phyloP scores from a whole-genome alignment of 92 coral and sea anemone genomes.

The Chrysogorgia sp. region DNA sequence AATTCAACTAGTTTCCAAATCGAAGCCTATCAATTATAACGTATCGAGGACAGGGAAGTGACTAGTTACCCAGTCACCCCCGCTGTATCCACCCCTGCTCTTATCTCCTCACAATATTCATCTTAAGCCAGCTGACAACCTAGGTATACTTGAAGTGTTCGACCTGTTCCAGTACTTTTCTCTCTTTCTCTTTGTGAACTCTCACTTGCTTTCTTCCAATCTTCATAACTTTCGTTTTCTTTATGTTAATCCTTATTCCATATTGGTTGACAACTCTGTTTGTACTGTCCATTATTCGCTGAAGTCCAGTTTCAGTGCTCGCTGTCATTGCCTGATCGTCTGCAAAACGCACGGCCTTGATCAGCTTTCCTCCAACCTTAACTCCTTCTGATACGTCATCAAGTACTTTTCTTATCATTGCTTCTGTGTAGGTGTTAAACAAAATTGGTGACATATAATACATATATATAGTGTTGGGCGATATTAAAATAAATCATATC shows the following conservation, averaged over 20 bases:
- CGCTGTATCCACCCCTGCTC: too few relatives aligned
- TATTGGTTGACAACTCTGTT: conserved; percentile 27
- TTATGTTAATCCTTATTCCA: conserved; percentile 38
- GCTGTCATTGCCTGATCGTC: conserved; percentile 44
- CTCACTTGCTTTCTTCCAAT: conserved; percentile 39
- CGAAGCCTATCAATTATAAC: too few relatives aligned
- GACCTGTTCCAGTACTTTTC: too few relatives aligned
- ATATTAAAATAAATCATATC: too few relatives aligned
- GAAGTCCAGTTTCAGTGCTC: conserved; percentile 36
- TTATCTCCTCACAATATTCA: conserved; percentile 24
- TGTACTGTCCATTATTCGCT: conserved; percentile 37
- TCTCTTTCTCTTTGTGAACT: too few relatives aligned
- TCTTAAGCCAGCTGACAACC: too few relatives aligned
- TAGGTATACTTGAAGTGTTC: too few relatives aligned
- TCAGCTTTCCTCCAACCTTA: conserved; percentile 40
- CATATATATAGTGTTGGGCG: too few relatives aligned
- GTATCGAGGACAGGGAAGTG: too few relatives aligned
- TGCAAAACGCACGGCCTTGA: conserved; percentile 42
- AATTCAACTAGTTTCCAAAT: too few relatives aligned
- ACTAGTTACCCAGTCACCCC: too few relatives aligned
- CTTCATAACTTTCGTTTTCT: conserved; percentile 49
- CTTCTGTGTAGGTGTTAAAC: conserved; percentile 17
- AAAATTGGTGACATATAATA: conserved; percentile 1
- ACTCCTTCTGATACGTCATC: conserved; percentile 36
- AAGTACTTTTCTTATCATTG: conserved; percentile 25